Conservation (phyloP, 2,113 vertebrate genomes). For the Eonycteris spelaea region DNA sequence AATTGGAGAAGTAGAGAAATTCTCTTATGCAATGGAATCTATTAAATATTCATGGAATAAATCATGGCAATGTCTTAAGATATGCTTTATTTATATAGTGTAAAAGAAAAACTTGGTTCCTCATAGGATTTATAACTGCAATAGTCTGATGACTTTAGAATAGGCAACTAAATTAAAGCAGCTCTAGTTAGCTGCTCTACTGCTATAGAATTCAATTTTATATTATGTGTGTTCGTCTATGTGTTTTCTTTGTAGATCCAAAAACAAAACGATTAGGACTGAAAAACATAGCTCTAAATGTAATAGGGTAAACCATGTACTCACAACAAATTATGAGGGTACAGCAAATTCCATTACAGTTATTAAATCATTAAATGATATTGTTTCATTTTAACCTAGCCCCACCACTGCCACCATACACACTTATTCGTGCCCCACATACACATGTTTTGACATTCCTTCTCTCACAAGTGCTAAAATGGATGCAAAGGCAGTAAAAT, state of each 20-base stretch:
- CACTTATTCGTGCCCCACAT: background rate
- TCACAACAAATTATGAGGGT: background rate
- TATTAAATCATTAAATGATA: background rate
- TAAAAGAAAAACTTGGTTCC: background rate
- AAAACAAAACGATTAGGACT: background rate
- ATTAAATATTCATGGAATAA: constrained; percentile 22
- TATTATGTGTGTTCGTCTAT: background rate
- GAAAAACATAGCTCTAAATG: background rate
- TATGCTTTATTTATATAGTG: background rate
- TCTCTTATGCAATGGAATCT: background rate
- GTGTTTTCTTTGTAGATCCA: background rate
- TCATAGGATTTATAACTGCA: background rate
- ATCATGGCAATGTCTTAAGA: background rate
- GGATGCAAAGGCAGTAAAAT: background rate
- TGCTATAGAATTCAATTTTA: background rate
- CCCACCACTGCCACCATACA: accelerated
- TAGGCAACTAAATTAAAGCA: background rate
- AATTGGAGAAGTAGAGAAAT: background rate
- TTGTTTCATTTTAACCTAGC: background rate
- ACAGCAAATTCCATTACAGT: background rate
- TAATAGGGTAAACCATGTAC: background rate
- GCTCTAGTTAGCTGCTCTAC: background rate
- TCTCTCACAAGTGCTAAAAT: background rate
- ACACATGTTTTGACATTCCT: background rate
- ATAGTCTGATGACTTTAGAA: background rate